Percentiles rank a stretch among this genome's conserved stretches.
Evolutionary conservation across 92 coral and sea anemone genomes (phyloP).

Genomic region (Porites rus): DNA sequence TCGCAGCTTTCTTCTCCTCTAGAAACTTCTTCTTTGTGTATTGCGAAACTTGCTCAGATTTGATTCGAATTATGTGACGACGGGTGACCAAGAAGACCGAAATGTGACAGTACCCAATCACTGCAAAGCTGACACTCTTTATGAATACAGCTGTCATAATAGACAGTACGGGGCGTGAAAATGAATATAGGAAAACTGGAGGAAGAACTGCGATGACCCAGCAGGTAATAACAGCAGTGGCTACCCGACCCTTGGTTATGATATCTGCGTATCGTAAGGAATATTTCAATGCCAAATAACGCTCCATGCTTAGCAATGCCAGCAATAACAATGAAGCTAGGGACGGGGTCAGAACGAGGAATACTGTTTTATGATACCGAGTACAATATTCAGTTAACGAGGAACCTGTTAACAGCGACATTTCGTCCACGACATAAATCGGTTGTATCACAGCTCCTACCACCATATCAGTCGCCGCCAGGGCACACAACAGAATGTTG

Average conservation of each 20-base stretch:
- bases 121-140: neutral
- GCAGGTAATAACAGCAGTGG: neutral
- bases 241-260: neutral
- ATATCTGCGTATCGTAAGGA: slow-evolving; percentile 2
- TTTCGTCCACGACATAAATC: neutral
- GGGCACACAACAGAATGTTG: slow-evolving; percentile 13
- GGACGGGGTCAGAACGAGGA: neutral
- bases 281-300: neutral
- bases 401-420: slow-evolving; percentile 1
- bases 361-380: neutral
- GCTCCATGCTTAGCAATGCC: slow-evolving; percentile 8
- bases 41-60: slow-evolving; percentile 16
- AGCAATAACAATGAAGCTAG: neutral
- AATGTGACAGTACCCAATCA: slow-evolving; percentile 14
- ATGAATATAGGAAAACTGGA: neutral
- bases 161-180: neutral
- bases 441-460: slow-evolving; percentile 26
- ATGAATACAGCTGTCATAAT: neutral
- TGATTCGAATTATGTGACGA: slow-evolving; percentile 6
- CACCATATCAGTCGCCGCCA: slow-evolving; percentile 17
- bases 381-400: neutral
- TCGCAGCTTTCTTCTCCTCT: slow-evolving; percentile 12
- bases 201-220: neutral
- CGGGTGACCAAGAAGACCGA: slow-evolving; percentile 3
- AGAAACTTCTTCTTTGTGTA: slow-evolving; percentile 1